Conservation (phyloP, 2,113 vertebrate genomes). For the Rhinolophus ferrumequinum region DNA sequence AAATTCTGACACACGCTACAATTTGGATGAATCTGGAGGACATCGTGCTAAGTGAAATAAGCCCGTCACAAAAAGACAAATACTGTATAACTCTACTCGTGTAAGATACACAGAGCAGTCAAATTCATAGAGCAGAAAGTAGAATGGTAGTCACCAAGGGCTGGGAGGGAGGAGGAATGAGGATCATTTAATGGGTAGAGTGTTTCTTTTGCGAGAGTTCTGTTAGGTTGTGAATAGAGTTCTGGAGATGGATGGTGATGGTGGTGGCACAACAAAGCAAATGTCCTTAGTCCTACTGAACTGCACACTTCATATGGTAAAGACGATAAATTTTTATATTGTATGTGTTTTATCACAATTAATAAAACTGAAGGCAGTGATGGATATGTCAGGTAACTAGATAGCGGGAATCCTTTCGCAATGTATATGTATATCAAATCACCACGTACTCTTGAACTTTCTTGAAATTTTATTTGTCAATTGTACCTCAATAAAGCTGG, state of each 20-base stretch:
- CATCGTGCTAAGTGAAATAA: neutral
- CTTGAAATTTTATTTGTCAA: neutral
- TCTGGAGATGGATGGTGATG: neutral
- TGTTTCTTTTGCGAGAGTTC: neutral
- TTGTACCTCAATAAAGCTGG: neutral
- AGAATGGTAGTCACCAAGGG: neutral
- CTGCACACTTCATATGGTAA: neutral
- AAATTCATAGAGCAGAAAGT: neutral
- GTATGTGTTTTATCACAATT: neutral
- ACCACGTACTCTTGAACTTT: neutral
- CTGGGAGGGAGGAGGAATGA: neutral
- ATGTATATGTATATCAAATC: neutral
- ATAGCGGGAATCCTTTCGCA: neutral
- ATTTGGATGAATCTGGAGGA: neutral
- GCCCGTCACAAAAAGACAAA: neutral
- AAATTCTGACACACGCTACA: neutral
- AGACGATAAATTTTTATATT: neutral
- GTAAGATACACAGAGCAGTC: neutral
- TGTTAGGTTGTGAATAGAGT: neutral
- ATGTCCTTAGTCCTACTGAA: neutral
- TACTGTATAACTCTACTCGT: neutral
- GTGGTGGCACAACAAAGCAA: neutral
- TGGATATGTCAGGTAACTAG: neutral
- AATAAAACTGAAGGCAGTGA: neutral
- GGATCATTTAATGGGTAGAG: neutral